Evolutionary conservation across 1,140 invertebrate species (phyloP).

Genomic region (Drosophila auraria): DNA sequence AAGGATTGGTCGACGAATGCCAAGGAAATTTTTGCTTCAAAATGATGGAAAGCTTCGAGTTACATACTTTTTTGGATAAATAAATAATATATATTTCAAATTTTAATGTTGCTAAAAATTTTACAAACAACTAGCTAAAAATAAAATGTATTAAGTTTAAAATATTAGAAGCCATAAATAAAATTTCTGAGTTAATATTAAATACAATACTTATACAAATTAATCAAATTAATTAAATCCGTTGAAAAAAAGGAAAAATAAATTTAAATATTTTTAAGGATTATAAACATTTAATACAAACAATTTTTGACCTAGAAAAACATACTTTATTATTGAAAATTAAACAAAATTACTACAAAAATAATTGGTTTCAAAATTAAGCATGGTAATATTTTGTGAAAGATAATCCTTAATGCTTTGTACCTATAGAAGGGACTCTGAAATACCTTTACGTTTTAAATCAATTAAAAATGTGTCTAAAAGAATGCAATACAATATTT

Average conservation of each 20-base stretch:
- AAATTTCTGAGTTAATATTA: no score
- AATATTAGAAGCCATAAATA: no score
- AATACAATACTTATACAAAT: not conserved
- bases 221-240: not conserved
- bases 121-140: no score
- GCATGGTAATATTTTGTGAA: not conserved
- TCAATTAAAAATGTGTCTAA: not conserved
- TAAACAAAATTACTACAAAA: not conserved
- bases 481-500: not conserved
- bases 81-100: no score
- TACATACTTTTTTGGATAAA: no score
- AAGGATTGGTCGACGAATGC: constrained; percentile 33
- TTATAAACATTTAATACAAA: not conserved
- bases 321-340: not conserved
- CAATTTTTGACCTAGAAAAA: not conserved
- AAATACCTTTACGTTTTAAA: not conserved
- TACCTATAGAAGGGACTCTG: not conserved
- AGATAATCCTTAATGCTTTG: not conserved
- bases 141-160: no score
- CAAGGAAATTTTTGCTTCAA: not conserved
- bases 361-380: no score
- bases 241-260: not conserved
- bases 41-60: no score
- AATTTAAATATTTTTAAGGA: not conserved
- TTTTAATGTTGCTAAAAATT: no score